These are phyloP conservation scores for Knipowitschia caucasica DNA, from an alignment of 2,797 vertebrate species.

Conservation along the genomic window DNA sequence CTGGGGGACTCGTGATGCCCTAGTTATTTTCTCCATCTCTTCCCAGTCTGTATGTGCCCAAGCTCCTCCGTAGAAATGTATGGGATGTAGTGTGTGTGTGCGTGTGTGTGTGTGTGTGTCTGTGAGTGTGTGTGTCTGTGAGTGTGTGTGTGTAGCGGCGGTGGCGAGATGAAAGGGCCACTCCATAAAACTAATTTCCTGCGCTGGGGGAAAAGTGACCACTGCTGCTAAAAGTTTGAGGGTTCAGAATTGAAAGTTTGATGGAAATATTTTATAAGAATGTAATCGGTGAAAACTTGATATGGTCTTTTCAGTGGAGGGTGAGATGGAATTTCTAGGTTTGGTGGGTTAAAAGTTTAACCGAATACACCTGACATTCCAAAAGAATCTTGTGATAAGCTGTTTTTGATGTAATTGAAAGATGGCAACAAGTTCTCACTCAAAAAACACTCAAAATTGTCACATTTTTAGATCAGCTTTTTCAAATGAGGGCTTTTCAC, in stretches of 20 bases:
- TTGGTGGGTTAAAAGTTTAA: too few species aligned
- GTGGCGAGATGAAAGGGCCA: conserved; percentile 48
- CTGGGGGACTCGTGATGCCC: conserved; percentile 77
- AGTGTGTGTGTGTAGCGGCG: too few species aligned
- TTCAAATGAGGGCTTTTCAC: too few species aligned
- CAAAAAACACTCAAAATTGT: too few species aligned
- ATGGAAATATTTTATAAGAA: neutral
- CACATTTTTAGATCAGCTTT: too few species aligned
- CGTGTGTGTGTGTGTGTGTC: too few species aligned
- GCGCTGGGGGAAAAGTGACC: conserved; percentile 37
- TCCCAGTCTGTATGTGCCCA: conserved; percentile 37
- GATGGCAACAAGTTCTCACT: too few species aligned
- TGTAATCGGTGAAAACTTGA: neutral
- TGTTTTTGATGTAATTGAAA: too few species aligned
- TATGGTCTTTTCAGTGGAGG: too few species aligned
- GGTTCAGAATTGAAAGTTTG: conserved; percentile 2
- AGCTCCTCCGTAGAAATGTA: conserved; percentile 8
- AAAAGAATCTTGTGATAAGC: too few species aligned
- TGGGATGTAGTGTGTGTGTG: conserved; percentile 8
- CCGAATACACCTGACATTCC: too few species aligned
- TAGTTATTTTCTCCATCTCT: conserved; percentile 62
- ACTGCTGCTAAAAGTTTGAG: conserved; percentile 26
- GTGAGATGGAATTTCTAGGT: too few species aligned
- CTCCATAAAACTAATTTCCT: conserved; percentile 24
- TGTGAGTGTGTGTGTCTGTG: conserved; percentile 11